Conservation (phyloP, 2,113 vertebrate genomes). For the Pterocles burchelli region DNA sequence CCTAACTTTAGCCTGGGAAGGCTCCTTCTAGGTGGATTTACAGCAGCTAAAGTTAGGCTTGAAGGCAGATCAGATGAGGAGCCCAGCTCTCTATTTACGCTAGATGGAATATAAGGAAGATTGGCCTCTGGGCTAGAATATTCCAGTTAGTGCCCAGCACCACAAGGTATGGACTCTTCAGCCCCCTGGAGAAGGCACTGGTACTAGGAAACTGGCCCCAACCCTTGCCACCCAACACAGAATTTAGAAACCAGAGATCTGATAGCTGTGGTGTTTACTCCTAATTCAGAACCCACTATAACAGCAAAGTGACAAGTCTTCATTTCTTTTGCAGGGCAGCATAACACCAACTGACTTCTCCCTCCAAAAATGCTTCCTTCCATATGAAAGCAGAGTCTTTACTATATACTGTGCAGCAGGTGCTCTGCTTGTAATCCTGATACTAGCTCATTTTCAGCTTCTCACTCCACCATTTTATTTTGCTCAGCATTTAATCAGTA, state of each 20-base stretch:
- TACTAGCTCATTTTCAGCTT: constrained; percentile 75
- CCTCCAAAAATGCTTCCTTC: constrained; percentile 90
- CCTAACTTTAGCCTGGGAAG: neutral
- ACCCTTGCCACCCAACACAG: neutral
- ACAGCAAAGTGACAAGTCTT: neutral
- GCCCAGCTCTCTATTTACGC: neutral
- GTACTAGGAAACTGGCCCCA: constrained; percentile 25
- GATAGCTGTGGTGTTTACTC: neutral
- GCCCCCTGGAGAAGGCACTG: constrained; percentile 49
- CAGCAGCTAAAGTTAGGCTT: constrained; percentile 34
- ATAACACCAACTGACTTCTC: constrained; percentile 78
- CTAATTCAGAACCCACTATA: neutral
- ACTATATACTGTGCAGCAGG: constrained; percentile 79
- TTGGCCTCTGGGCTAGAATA: constrained; percentile 7
- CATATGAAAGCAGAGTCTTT: constrained; percentile 85
- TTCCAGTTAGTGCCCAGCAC: constrained; percentile 33
- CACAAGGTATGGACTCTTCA: neutral
- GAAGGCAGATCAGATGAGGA: constrained; percentile 33
- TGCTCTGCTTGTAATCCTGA: constrained; percentile 73
- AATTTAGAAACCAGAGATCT: neutral
- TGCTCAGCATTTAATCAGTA: constrained; percentile 82
- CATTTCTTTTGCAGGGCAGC: constrained; percentile 77
- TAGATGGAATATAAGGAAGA: neutral
- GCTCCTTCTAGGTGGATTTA: neutral
- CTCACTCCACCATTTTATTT: constrained; percentile 77